Base-by-base conservation (phyloP, 2,113 vertebrate species). In the Platichthys flesus region DNA sequence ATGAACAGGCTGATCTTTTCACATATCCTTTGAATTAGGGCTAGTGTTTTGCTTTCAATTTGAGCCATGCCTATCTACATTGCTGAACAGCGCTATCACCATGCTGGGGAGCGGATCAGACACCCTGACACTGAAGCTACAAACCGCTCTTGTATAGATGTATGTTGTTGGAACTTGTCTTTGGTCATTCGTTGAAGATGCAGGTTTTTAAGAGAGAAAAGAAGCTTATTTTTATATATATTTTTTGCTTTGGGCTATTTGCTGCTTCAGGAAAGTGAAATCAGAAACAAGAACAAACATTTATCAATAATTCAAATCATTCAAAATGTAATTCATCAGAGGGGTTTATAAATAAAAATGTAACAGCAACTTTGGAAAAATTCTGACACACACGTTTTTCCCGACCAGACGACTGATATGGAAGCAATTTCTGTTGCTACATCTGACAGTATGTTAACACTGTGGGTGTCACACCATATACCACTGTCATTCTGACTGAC, bases 401-500 rank as follows among this genome's bases (percentile, higher is more conserved):
- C 51, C 24, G 28, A 56, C 69, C 28, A 64, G 12, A 69, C 74
- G 71, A 65, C 23, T 62, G 61, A 69, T 64, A 71, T 40, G 18
- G 59, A 61, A 61, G 59, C 4, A 28, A 24, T 83, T 59, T 55
- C 51, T 79, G 40, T 66, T 78, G 68, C 28, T 60, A 26, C 15
- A 45, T 14, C 24, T 72, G 51, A 79, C 52, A 81, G 35, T 72
- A 80, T 80, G 84, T 87, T 74, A 71, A 73, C 71, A 65, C 70
- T 76, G 69, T 77, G 67, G 74, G 81, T 81, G 76, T 84, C 61
- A 40, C 16, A 56, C 63, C 54, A 62, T 40, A 59, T 78, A 66
- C 78, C 55, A 42, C 76, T 83, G 79, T 85, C 74, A 79, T 82
- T 47, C 51, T 82, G 75, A 83, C 74, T 85, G 89, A 86, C 82